Evolutionary conservation across 2,888 invertebrate species (phyloP), one percentile per base, ranked within the genome.

Genomic region (Archips xylosteana): DNA sequence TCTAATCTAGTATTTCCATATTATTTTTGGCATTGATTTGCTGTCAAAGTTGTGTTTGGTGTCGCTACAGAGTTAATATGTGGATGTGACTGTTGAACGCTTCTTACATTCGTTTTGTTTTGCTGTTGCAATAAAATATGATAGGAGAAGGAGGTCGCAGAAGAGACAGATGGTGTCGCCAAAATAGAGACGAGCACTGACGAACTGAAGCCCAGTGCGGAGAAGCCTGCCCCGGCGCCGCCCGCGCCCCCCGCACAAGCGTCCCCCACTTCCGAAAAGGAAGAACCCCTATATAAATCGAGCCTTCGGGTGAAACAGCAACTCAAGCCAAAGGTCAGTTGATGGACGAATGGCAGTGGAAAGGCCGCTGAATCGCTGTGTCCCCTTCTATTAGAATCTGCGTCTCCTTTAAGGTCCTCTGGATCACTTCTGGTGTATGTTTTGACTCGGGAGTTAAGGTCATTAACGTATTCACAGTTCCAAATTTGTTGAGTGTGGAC

Each of bases 111-210:
- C 77, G 67, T 88, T 54, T 91, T 89, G 83, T 90, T 92, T 92
- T 90, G 92, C 92, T 86, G 87, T 89, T 90, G 88, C 92, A 86
- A 91, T 91, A 85, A 89, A 87, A 88, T 89, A 84, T 87, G 87
- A 83, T 90, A 93, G 88, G 89, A 88, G 77, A 81, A 84, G 85
- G 92, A 89, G 82, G 89, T 81, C 76, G 88, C 85, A 76, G 92
- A 91, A 86, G 92, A 91, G 59, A 51, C 65, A 9, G 74, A 74
- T 71, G 90, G 87, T 80, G 91, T 92, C 78, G 94, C 94, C 76
- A 91, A 92, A 89, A 92, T 94, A 82, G 94, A 94, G 81, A 92
- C 94, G 32, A 94, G 92, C 6, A 92, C 94, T 65, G 93, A 92
- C 76, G 94, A 94, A 86, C 85, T 93, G 85, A 94, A 90, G 89